Conservation (phyloP, 1,140 invertebrate species). For the Macrobrachium rosenbergii region DNA sequence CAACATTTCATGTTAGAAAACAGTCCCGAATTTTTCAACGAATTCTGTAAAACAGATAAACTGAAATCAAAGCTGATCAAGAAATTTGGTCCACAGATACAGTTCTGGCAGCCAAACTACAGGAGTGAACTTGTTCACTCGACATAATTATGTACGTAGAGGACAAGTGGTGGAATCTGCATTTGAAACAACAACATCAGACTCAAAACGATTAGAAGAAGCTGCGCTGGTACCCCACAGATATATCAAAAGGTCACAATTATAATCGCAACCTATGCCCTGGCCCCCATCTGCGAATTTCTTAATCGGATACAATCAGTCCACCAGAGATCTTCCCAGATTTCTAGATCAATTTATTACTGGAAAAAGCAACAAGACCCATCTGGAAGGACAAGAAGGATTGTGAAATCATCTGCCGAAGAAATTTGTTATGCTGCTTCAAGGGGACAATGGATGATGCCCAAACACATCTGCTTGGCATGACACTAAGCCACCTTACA, state of each 20-base stretch:
- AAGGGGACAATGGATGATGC: neutral
- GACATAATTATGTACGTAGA: neutral
- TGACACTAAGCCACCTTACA: neutral
- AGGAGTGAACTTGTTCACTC: constrained; percentile 19
- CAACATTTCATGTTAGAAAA: constrained; percentile 36
- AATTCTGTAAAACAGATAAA: neutral
- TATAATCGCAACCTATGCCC: neutral
- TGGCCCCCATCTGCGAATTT: constrained; percentile 20
- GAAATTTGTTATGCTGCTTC: neutral
- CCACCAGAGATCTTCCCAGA: neutral
- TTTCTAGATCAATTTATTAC: constrained; percentile 5
- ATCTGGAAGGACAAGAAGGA: neutral
- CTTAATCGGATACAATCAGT: neutral
- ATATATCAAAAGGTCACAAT: neutral
- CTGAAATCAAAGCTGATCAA: constrained; percentile 20
- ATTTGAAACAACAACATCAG: neutral
- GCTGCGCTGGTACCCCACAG: neutral
- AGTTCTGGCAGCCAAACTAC: constrained; percentile 31
- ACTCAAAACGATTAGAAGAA: too few relatives aligned
- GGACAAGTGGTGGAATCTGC: constrained; percentile 5
- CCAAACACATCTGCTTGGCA: too few relatives aligned
- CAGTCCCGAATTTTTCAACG: constrained; percentile 3
- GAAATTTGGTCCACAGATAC: constrained; percentile 1
- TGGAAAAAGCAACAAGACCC: constrained; percentile 3
- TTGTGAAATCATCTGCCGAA: neutral